Conservation (phyloP, 2,797 vertebrate genomes). For the Chloroceryle inda region DNA sequence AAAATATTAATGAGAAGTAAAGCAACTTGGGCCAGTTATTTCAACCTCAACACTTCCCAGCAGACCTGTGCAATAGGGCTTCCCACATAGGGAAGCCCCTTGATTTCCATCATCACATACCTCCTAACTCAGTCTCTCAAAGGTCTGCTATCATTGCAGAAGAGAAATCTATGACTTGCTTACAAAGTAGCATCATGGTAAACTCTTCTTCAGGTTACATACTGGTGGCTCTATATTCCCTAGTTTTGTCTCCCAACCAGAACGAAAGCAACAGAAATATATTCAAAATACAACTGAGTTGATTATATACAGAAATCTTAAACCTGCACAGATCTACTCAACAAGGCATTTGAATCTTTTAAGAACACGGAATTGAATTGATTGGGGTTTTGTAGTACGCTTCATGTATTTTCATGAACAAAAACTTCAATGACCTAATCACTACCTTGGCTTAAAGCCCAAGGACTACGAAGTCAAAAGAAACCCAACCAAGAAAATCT, state of each 20-base stretch:
- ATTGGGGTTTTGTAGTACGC: neutral
- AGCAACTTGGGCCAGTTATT: neutral
- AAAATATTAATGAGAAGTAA: neutral
- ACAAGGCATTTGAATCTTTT: neutral
- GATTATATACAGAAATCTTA: neutral
- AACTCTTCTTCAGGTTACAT: neutral
- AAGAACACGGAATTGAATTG: neutral
- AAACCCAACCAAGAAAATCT: neutral
- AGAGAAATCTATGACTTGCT: neutral
- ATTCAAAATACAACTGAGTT: neutral
- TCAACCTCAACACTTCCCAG: neutral
- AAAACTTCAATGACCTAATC: neutral
- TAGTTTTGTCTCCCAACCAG: neutral
- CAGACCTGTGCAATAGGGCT: neutral
- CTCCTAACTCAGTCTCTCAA: neutral
- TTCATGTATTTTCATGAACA: neutral
- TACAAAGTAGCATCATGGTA: neutral
- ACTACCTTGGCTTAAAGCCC: neutral
- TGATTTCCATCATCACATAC: neutral
- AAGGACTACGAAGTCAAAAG: neutral
- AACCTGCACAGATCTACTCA: neutral
- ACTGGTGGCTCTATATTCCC: accelerated
- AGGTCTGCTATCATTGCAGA: neutral
- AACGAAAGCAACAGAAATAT: neutral
- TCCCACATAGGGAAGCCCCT: neutral